phyloP scores from a whole-genome alignment of 2,113 vertebrate species.

The Cyphomyrus plagiostoma region DNA sequence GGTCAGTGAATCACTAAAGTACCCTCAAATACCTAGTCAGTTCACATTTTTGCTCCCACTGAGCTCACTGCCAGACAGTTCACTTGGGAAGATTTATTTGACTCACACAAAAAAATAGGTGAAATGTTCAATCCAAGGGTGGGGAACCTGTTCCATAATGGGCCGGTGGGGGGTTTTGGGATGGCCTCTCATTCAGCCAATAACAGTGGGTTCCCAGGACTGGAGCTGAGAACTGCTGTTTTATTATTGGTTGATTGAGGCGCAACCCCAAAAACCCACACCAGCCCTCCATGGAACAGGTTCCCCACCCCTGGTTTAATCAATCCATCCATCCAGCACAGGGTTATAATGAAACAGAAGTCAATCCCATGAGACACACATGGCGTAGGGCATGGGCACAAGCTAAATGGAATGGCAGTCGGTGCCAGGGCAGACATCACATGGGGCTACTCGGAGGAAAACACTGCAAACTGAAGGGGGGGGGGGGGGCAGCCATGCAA shows the following conservation, averaged over 20 bases:
- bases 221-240: too few species aligned
- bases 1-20: background rate
- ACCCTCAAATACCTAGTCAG: background rate
- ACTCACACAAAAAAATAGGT: background rate
- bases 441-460: background rate
- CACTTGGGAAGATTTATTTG: background rate
- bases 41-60: background rate
- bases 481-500: background rate
- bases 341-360: background rate
- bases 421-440: background rate
- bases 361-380: background rate
- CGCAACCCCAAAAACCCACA: too few species aligned
- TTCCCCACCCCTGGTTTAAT: too few species aligned
- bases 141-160: too few species aligned
- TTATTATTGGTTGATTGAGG: too few species aligned
- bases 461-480: background rate
- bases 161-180: too few species aligned
- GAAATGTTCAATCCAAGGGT: background rate
- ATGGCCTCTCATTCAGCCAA: too few species aligned
- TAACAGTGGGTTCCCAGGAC: too few species aligned
- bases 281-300: too few species aligned
- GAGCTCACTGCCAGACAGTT: too few species aligned
- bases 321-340: background rate
- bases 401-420: background rate
- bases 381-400: background rate